A percentile compares a stretch with the other conserved stretches of the same genome.
These are phyloP conservation scores for Leptopilina drosophilae DNA, from an alignment of 2,888 invertebrate species.

Conservation along the genomic window DNA sequence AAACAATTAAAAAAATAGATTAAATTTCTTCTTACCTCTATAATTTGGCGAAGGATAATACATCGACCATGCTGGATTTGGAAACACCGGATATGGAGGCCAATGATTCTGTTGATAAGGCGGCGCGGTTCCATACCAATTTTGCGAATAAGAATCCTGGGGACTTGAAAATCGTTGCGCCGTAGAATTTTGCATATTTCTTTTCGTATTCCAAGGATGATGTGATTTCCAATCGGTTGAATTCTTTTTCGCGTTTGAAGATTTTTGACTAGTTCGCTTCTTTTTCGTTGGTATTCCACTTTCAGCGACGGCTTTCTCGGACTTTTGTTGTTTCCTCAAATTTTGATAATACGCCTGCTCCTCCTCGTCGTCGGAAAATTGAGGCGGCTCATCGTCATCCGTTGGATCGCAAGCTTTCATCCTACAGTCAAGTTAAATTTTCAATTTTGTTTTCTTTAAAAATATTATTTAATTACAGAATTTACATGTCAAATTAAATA, in stretches of 20 bases:
- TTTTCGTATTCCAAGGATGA: conserved; percentile 69
- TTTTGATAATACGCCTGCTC: conserved; percentile 79
- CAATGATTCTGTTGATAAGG: conserved; percentile 48
- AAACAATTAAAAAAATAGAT: background rate
- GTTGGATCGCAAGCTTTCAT: conserved; percentile 92
- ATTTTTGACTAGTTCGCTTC: conserved; percentile 24
- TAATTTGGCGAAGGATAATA: conserved; percentile 42
- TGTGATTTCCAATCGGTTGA: conserved; percentile 63
- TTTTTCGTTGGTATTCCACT: conserved; percentile 50
- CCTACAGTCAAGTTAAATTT: conserved; percentile 78
- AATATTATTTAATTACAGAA: too few relatives aligned
- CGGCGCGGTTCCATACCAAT: conserved; percentile 54
- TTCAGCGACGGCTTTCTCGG: conserved; percentile 49
- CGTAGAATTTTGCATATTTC: conserved; percentile 44
- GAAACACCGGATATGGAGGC: conserved; percentile 43
- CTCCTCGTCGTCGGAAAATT: conserved; percentile 94
- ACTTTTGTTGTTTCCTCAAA: conserved; percentile 59
- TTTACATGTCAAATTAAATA: background rate
- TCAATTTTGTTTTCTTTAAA: background rate
- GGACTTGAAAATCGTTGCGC: conserved; percentile 25
- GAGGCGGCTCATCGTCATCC: conserved; percentile 92
- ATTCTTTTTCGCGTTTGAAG: background rate
- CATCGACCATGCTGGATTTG: conserved; percentile 50
- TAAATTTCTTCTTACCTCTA: background rate
- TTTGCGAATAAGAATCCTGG: conserved; percentile 49